phyloP scores from a whole-genome alignment of 2,113 vertebrate species.

The Notiomystis cincta region DNA sequence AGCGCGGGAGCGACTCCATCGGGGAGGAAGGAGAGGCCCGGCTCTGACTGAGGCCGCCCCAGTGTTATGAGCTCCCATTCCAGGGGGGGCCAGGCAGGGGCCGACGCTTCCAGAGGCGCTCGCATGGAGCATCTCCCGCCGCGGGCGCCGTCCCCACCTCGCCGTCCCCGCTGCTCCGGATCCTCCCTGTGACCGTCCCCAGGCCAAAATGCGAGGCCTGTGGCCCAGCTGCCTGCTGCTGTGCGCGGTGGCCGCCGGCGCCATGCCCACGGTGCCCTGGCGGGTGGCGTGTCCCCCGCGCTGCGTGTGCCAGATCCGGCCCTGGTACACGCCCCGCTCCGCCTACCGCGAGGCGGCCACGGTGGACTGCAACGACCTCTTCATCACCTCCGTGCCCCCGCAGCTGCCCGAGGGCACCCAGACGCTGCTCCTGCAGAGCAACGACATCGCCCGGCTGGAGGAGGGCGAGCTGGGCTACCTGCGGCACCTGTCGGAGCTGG shows the following conservation, averaged over 20 bases:
- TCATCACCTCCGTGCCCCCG: conserved; percentile 77
- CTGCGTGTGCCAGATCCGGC: conserved; percentile 89
- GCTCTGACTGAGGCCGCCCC: neutral
- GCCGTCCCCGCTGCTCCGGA: neutral
- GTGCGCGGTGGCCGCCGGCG: conserved; percentile 65
- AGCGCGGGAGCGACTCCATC: neutral
- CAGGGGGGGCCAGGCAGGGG: rapidly evolving
- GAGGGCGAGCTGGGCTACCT: conserved; percentile 74
- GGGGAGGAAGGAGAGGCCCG: neutral
- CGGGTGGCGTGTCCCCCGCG: conserved; percentile 79
- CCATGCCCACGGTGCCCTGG: conserved; percentile 84
- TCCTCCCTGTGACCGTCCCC: neutral
- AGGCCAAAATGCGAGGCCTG: conserved; percentile 69
- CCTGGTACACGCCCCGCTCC: conserved; percentile 90
- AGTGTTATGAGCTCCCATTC: neutral
- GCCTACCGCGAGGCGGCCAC: conserved; percentile 88
- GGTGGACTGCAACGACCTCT: conserved; percentile 89
- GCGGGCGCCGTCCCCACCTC: rapidly evolving
- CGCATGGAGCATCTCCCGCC: neutral
- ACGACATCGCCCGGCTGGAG: conserved; percentile 80
- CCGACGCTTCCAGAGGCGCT: neutral
- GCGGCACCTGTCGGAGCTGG: conserved; percentile 87
- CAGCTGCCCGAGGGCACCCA: conserved; percentile 80
- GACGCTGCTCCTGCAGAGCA: conserved; percentile 89
- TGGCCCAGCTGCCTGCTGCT: conserved; percentile 75